Percentiles rank a stretch among this genome's conserved stretches.
phyloP scores from a whole-genome alignment of 2,888 invertebrate species.

The Temnothorax unifasciatus region DNA sequence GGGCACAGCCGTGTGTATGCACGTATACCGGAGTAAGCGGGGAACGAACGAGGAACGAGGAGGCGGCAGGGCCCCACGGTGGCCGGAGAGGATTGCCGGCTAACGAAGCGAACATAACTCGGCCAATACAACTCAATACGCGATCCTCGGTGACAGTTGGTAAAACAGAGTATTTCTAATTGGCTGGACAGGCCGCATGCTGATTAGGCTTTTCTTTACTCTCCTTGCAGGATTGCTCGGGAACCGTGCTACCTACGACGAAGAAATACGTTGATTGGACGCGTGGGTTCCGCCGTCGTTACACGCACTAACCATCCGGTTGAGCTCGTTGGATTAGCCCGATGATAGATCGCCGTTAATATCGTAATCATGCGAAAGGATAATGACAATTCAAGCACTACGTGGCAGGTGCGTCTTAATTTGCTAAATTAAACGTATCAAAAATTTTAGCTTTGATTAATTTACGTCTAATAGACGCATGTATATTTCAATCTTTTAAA shows the following conservation, averaged over 20 bases:
- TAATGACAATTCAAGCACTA: conserved; percentile 44
- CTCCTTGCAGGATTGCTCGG: conserved; percentile 68
- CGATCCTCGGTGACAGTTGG: conserved; percentile 84
- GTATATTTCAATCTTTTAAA: background rate
- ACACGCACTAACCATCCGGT: conserved; percentile 69
- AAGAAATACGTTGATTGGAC: conserved; percentile 84
- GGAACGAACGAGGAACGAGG: conserved; percentile 18
- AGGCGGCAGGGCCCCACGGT: conserved; percentile 43
- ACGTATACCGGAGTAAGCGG: background rate
- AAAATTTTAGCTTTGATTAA: background rate
- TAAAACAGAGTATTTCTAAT: conserved; percentile 86
- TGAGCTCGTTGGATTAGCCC: conserved; percentile 45
- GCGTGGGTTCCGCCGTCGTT: conserved; percentile 81
- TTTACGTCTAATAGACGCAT: background rate
- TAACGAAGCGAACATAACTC: conserved; percentile 86
- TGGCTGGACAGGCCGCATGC: conserved; percentile 85
- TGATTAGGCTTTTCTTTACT: conserved; percentile 85
- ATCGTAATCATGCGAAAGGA: conserved; percentile 63
- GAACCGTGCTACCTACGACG: conserved; percentile 79
- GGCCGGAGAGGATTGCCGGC: conserved; percentile 69
- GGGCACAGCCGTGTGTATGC: conserved; percentile 43
- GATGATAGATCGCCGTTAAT: conserved; percentile 65
- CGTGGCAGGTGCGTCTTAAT: conserved; percentile 24
- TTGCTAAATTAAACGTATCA: conserved; percentile 3
- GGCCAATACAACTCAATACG: conserved; percentile 86